Percentiles rank a stretch among this genome's conserved stretches.
phyloP scores from a whole-genome alignment of 92 coral and sea anemone genomes.

The Zoanthus sansibaricus region DNA sequence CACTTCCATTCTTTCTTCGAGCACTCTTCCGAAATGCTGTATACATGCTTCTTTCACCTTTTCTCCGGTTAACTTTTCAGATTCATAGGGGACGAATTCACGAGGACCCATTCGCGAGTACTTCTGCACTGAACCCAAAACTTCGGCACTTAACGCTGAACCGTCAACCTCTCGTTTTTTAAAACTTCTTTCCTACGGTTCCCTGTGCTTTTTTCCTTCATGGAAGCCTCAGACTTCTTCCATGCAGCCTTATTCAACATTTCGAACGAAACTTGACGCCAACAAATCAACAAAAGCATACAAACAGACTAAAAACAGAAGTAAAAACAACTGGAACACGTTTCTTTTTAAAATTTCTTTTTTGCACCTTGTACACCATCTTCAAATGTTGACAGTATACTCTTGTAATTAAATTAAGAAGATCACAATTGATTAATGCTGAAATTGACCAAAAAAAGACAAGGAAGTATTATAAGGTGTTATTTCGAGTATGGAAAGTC shows the following conservation, averaged over 20 bases:
- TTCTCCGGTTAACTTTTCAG: background rate
- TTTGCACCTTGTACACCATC: too few species aligned
- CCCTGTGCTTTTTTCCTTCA: constrained; percentile 39
- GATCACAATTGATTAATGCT: background rate
- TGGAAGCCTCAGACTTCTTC: constrained; percentile 13
- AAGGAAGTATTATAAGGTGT: background rate
- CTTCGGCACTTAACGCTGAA: constrained; percentile 41
- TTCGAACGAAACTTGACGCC: too few species aligned
- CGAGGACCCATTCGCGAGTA: constrained; percentile 28
- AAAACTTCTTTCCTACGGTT: constrained; percentile 27
- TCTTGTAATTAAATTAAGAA: background rate
- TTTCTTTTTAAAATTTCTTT: too few species aligned
- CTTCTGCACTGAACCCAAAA: constrained; percentile 25
- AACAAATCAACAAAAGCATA: too few species aligned
- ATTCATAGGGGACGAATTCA: constrained; percentile 23
- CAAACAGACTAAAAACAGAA: background rate
- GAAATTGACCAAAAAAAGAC: too few species aligned
- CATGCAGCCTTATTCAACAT: background rate
- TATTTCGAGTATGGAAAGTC: background rate
- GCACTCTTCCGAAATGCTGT: constrained; percentile 12
- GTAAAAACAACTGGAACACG: too few species aligned
- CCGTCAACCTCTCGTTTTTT: constrained; percentile 38
- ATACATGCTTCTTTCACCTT: constrained; percentile 16
- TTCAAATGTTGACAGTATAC: constrained; percentile 42
- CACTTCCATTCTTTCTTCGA: background rate